phyloP scores from a whole-genome alignment of 2,797 vertebrate genomes.

The Tokudaia muenninki region DNA sequence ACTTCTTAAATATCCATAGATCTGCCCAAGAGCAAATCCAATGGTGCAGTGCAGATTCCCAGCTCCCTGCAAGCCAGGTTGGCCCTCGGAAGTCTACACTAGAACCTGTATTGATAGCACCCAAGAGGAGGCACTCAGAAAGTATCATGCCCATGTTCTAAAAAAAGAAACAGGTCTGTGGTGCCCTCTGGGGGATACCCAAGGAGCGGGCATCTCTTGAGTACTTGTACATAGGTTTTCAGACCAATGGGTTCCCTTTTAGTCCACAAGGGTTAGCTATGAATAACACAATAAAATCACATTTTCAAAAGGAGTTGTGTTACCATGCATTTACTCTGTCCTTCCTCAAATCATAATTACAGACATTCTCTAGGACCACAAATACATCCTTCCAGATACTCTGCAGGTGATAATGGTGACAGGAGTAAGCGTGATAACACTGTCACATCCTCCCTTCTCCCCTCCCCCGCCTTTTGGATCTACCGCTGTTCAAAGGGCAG shows the following conservation, averaged over 20 bases:
- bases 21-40: not conserved
- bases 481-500: not conserved
- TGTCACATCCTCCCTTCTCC: not conserved
- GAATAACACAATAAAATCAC: conserved; percentile 12
- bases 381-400: not conserved
- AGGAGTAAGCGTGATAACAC: not conserved
- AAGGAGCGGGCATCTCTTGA: not conserved
- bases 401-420: not conserved
- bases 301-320: not conserved
- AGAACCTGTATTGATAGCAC: not conserved
- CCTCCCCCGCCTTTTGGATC: not conserved
- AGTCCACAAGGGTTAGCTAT: not conserved
- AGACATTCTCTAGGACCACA: conserved; percentile 31
- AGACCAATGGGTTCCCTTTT: not conserved
- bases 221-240: not conserved
- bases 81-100: not conserved
- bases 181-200: conserved; percentile 65
- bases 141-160: not conserved
- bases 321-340: not conserved
- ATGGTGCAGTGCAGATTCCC: not conserved
- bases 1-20: not conserved
- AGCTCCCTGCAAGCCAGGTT: not conserved
- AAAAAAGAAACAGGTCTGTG: conserved; percentile 68
- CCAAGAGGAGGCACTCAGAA: not conserved
- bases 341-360: not conserved